Conservation (phyloP, 2,888 invertebrate genomes). For the Oligia strigilis region DNA sequence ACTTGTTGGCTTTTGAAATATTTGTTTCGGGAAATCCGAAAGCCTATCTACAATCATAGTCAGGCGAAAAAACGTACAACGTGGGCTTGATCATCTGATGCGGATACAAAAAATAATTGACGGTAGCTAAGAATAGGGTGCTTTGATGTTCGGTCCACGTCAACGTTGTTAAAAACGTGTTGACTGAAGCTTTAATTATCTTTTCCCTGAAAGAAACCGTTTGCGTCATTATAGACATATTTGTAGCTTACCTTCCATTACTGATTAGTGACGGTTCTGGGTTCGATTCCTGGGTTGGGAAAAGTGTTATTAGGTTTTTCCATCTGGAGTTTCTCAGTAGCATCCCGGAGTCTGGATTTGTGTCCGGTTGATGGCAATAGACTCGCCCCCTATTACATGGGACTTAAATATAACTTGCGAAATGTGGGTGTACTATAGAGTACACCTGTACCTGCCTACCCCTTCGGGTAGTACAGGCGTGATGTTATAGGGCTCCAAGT, state of each 20-base stretch:
- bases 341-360: neutral
- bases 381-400: neutral
- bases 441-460: neutral
- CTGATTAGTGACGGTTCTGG: neutral
- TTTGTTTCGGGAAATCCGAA: neutral
- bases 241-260: neutral
- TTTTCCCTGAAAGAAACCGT: slow-evolving; percentile 1
- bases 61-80: neutral
- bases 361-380: neutral
- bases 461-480: neutral
- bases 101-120: slow-evolving; percentile 26
- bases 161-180: slow-evolving; percentile 32
- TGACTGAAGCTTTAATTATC: slow-evolving; percentile 1
- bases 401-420: neutral
- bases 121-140: slow-evolving; percentile 11
- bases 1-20: neutral
- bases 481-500: neutral
- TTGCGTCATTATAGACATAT: neutral
- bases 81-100: neutral
- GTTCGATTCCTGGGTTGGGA: neutral
- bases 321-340: neutral
- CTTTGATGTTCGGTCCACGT: slow-evolving; percentile 23
- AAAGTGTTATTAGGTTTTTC: neutral
- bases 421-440: neutral
- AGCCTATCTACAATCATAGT: neutral